Evolutionary conservation across 2,888 invertebrate species (phyloP).

Genomic region (Physocephala rufipes): DNA sequence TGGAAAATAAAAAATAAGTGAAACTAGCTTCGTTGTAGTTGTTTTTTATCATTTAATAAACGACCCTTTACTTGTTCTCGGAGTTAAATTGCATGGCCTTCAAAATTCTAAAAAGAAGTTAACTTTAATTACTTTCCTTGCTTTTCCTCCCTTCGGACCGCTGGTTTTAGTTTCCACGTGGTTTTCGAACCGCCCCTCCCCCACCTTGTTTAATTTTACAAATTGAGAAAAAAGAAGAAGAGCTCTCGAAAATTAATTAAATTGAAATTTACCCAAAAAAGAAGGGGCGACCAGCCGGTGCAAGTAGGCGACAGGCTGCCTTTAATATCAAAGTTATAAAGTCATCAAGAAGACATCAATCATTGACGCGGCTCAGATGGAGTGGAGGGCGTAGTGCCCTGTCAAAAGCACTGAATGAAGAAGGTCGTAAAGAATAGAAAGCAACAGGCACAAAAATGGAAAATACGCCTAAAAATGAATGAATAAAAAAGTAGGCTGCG

Average conservation of each 20-base stretch:
- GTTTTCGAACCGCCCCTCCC: neutral
- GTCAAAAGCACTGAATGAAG: too few species aligned
- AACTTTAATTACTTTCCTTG: conserved; percentile 32
- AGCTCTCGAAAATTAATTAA: conserved; percentile 26
- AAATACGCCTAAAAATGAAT: too few species aligned
- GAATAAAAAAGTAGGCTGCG: too few species aligned
- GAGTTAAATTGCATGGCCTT: too few species aligned
- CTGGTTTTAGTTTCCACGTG: conserved; percentile 13
- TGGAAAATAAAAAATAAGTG: too few species aligned
- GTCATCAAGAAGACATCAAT: conserved; percentile 61
- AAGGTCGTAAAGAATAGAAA: too few species aligned
- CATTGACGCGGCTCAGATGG: conserved; percentile 43
- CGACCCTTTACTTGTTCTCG: too few species aligned
- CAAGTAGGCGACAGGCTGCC: neutral
- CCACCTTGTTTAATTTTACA: conserved; percentile 17
- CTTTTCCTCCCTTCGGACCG: conserved; percentile 9
- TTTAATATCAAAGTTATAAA: conserved; percentile 52
- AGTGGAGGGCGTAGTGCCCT: neutral
- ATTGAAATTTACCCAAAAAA: conserved; percentile 25
- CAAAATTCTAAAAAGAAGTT: conserved; percentile 27
- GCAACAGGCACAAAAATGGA: too few species aligned
- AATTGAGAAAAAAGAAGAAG: conserved; percentile 13
- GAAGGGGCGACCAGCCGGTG: neutral
- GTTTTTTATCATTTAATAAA: too few species aligned
- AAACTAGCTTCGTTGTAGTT: too few species aligned